A percentile compares a stretch with the other conserved stretches of the same genome.
phyloP scores from a whole-genome alignment of 2,888 invertebrate genomes.

The Stenurella melanura region DNA sequence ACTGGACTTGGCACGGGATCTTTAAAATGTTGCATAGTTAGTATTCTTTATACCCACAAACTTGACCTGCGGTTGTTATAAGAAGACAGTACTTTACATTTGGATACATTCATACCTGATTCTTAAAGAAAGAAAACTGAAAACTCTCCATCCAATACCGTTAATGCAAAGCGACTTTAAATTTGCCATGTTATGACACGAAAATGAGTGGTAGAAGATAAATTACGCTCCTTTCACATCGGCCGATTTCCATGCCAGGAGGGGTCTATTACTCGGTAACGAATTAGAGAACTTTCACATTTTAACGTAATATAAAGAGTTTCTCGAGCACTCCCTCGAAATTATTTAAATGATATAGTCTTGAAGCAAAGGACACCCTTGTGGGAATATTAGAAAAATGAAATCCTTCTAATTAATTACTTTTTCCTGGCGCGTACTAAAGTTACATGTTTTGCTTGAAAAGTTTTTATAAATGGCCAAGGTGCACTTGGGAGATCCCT shows the following conservation, averaged over 20 bases:
- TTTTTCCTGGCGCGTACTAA: not conserved
- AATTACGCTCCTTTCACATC: not conserved
- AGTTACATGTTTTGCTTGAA: not conserved
- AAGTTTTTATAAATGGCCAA: not conserved
- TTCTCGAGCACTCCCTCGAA: not conserved
- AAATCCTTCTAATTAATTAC: slow-evolving; percentile 22
- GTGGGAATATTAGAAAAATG: slow-evolving; percentile 19
- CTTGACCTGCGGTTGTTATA: no score
- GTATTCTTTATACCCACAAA: no score
- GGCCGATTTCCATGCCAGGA: slow-evolving; percentile 4
- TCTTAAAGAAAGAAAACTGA: no score
- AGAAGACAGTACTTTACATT: no score
- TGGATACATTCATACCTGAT: no score
- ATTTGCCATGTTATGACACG: not conserved
- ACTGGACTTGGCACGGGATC: no score
- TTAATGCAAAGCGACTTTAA: not conserved
- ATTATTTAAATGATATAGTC: slow-evolving; percentile 28
- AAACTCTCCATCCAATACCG: no score
- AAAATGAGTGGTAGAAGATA: not conserved
- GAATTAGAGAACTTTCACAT: slow-evolving; percentile 10
- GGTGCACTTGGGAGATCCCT: not conserved
- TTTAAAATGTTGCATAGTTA: no score
- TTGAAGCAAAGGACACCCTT: slow-evolving; percentile 3
- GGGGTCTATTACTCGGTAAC: not conserved
- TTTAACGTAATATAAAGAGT: slow-evolving; percentile 18